Evolutionary conservation across 1,140 invertebrate genomes (phyloP), one percentile per base, ranked within the genome.

Genomic region (Elymnias hypermnestra): DNA sequence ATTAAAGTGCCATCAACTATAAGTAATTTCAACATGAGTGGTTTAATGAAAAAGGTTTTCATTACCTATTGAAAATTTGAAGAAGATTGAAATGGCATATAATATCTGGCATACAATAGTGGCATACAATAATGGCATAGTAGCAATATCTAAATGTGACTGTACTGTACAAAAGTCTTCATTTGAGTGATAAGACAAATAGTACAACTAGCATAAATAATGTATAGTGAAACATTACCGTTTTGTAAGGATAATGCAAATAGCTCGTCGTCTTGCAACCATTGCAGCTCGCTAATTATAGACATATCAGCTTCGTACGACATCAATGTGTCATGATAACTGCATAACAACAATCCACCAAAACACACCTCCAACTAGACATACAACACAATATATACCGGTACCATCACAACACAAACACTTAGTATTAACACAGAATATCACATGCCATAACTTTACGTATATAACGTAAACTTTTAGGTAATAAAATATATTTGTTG

Each of bases 271-370:
- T 82, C 77, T 71, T 72, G 74, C 70, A 84, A 63, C 81, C 81
- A 84, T 84, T 74, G 63, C 53, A 82, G 68, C 60, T 79, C 81
- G 68, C 76, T 81, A 72, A 84, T 79, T 69, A 84, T 78, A 78
- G 81, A 82, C 81, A 84, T 84, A 78, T 84, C 81, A 84, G 75
- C 69, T 63, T 68, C 57, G 62, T 73, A 67, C 60, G 79, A 82
- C 76, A 82, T 84, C 66, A 79, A 77, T 68, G 63, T 64, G 68
- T 60, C 73, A 81, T 79, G 71, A 70, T 76, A 77, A 73, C 75
- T 59, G 53, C 72, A 71, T 53, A 63, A 70, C 72, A 70, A 66
- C 59, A 70, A 60, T 64, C 61, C 66, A 67, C 67, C 52, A 56
- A 21, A 21, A 4, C 19, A 3, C 19, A 21, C 19, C 35, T 37